Evolutionary conservation across 2,888 invertebrate species (phyloP), one percentile per base, ranked within the genome.

Genomic region (Aphodius granarius): DNA sequence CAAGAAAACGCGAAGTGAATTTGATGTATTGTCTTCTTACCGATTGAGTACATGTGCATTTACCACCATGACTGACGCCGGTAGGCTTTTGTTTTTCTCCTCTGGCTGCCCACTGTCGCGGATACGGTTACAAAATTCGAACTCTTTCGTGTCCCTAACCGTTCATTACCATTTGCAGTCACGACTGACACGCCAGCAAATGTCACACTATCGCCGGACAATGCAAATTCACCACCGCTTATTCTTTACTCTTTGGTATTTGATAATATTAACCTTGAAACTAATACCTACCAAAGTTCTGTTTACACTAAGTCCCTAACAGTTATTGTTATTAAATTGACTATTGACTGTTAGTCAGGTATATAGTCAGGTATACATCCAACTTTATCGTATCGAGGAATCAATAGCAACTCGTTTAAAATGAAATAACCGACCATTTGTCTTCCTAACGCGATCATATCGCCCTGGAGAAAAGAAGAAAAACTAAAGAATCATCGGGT

Each of bases 361-460:
- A 43, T n/a, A n/a, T n/a, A n/a, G n/a, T n/a, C n/a, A n/a, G n/a
- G n/a, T n/a, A n/a, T n/a, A n/a, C n/a, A n/a, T 43, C 43, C 43
- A 43, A 43, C 43, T 1, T 43, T 20, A 66, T 66, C 66, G 20
- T 17, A 17, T 9, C 18, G 66, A 66, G 17, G 17, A 20, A 66
- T 19, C 16, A 20, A 20, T 68, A 21, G n/a, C 83, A 79, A 82
- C 82, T 83, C 83, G 83, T 82, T 84, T 83, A 84, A 83, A 83
- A 78, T 78, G 80, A 79, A 77, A 79, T 80, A 81, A 82, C 81
- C 82, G 80, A 81, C 82, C 84, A 84, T 84, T 84, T 83, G 84
- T 84, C 84, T 84, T 84, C 82, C 82, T 82, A 83, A 82, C 78
- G 81, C 80, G 83, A 83, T 84, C 82, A 79, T 80, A 83, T 83